Conservation (phyloP, 2,888 invertebrate genomes). For the Timema cristinae region DNA sequence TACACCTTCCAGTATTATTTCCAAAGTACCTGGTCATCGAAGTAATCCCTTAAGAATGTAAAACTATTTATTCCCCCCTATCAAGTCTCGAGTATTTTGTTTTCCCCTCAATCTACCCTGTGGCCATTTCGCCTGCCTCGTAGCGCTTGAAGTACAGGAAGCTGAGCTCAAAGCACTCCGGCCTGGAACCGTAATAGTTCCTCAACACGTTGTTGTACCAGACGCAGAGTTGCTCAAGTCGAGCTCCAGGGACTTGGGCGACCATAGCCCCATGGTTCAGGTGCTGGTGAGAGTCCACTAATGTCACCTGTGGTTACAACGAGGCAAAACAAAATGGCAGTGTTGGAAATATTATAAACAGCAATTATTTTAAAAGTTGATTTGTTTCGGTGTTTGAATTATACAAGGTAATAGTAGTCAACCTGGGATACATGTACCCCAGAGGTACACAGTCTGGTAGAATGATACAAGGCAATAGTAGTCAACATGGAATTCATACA, state of each 20-base stretch:
- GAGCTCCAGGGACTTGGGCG: constrained; percentile 42
- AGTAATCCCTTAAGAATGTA: neutral
- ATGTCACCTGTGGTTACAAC: constrained; percentile 42
- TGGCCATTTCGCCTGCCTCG: constrained; percentile 28
- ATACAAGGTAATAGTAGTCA: too few relatives aligned
- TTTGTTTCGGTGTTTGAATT: too few relatives aligned
- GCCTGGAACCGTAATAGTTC: constrained; percentile 26
- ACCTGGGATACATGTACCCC: too few relatives aligned
- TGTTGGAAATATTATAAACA: constrained; percentile 30
- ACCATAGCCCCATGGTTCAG: constrained; percentile 48
- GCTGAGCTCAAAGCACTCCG: constrained; percentile 29
- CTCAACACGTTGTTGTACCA: constrained; percentile 28
- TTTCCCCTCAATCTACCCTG: neutral
- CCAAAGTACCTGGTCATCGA: neutral
- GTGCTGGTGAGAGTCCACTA: constrained; percentile 52
- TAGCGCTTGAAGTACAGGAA: constrained; percentile 30
- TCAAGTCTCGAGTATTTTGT: too few relatives aligned
- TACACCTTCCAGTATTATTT: too few relatives aligned
- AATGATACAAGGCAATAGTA: too few relatives aligned
- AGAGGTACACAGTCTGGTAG: too few relatives aligned
- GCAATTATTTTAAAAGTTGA: neutral
- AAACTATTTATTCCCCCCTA: neutral
- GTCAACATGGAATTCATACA: too few relatives aligned
- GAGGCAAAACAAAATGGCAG: neutral
- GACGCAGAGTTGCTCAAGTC: constrained; percentile 26